Conservation (phyloP, 2,797 vertebrate genomes). For the Epinephelus coioides region DNA sequence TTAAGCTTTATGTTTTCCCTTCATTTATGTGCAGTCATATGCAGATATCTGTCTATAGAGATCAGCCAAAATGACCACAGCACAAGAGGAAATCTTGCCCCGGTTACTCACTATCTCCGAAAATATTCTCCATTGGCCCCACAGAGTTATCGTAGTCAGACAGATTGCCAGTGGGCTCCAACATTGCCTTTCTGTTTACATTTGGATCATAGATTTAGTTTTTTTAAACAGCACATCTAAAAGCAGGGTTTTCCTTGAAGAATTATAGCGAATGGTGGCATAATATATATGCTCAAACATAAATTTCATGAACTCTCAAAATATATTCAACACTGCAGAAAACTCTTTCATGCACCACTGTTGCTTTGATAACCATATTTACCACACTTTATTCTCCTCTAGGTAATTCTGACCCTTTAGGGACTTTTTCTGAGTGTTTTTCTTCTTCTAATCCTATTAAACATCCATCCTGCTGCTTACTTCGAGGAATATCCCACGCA, state of each 20-base stretch:
- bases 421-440: slow-evolving; percentile 51
- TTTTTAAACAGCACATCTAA: neutral
- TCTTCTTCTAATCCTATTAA: slow-evolving; percentile 75
- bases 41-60: too few species aligned
- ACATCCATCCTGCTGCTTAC: slow-evolving; percentile 69
- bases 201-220: neutral
- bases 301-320: slow-evolving; percentile 28
- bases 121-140: too few species aligned
- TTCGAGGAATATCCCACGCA: slow-evolving; percentile 69
- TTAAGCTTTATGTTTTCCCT: too few species aligned
- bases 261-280: neutral
- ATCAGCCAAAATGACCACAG: too few species aligned
- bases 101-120: too few species aligned
- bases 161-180: too few species aligned
- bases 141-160: too few species aligned
- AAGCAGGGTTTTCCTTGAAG: neutral
- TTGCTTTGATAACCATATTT: slow-evolving; percentile 30
- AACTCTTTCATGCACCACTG: slow-evolving; percentile 6
- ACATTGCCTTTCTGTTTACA: neutral
- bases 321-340: slow-evolving; percentile 14
- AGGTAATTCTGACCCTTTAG: slow-evolving; percentile 55
- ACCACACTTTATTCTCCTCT: slow-evolving; percentile 32
- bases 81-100: too few species aligned
- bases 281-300: slow-evolving; percentile 8
- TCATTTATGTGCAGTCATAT: too few species aligned